These are phyloP conservation scores for Oscheius sp. DNA, from an alignment of 2,888 invertebrate genomes.

Conservation along the genomic window DNA sequence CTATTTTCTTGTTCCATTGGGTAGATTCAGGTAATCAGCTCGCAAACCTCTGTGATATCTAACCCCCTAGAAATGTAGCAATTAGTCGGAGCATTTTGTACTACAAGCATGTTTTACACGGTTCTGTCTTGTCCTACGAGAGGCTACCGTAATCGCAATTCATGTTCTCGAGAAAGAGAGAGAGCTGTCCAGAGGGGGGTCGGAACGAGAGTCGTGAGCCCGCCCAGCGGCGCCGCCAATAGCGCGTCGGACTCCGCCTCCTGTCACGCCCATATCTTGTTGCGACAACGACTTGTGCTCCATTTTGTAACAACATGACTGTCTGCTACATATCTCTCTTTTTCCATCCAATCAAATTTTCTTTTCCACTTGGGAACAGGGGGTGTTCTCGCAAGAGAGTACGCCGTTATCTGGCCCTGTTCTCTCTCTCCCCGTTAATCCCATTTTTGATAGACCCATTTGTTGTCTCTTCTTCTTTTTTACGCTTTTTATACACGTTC, in stretches of 20 bases:
- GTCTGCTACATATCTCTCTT: neutral
- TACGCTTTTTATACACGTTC: neutral
- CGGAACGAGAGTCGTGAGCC: slow-evolving; percentile 1
- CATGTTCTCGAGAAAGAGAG: neutral
- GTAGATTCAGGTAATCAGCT: neutral
- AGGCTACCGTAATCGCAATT: slow-evolving; percentile 20
- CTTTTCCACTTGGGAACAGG: neutral
- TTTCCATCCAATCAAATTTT: neutral
- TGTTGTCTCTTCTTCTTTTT: slow-evolving; percentile 10
- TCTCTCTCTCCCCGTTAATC: slow-evolving; percentile 13
- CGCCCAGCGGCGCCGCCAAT: slow-evolving; percentile 22
- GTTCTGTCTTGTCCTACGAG: neutral
- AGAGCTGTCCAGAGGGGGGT: slow-evolving; percentile 1
- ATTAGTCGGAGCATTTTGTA: slow-evolving; percentile 25
- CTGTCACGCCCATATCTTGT: slow-evolving; percentile 11
- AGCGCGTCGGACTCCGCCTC: slow-evolving; percentile 3
- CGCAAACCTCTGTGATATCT: neutral
- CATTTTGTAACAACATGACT: slow-evolving; percentile 24
- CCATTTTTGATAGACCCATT: slow-evolving; percentile 7
- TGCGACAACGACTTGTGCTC: slow-evolving; percentile 24
- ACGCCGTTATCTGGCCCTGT: neutral
- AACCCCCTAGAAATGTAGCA: neutral
- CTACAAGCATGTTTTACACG: slow-evolving; percentile 2
- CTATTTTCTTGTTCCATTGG: neutral
- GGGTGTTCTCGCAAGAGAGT: neutral